These are phyloP conservation scores for Endotricha flammealis DNA, from an alignment of 2,888 invertebrate genomes.

Conservation along the genomic window DNA sequence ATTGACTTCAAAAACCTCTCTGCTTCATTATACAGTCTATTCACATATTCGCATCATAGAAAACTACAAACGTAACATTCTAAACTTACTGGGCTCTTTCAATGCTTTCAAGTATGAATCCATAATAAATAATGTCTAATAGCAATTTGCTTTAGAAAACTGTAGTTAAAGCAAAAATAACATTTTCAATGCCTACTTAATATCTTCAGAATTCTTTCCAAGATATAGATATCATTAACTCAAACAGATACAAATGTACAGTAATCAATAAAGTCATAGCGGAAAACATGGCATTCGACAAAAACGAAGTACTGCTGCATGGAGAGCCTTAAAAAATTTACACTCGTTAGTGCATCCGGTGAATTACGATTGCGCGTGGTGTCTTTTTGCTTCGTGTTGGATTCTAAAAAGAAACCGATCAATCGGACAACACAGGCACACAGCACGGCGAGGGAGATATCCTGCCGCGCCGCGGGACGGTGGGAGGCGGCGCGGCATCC, in stretches of 20 bases:
- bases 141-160: too few relatives aligned
- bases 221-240: too few relatives aligned
- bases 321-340: slow-evolving; percentile 55
- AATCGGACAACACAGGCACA: slow-evolving; percentile 61
- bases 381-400: slow-evolving; percentile 55
- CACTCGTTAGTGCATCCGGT: slow-evolving; percentile 77
- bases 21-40: slow-evolving; percentile 37
- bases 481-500: slow-evolving; percentile 58
- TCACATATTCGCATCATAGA: slow-evolving; percentile 28
- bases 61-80: slow-evolving; percentile 32
- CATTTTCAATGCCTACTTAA: too few relatives aligned
- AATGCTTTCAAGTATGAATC: neutral
- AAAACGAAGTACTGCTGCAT: slow-evolving; percentile 59
- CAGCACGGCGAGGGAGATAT: slow-evolving; percentile 58
- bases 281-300: slow-evolving; percentile 51
- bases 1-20: slow-evolving; percentile 40
- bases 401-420: slow-evolving; percentile 62
- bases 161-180: too few relatives aligned
- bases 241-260: too few relatives aligned
- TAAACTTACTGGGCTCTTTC: slow-evolving; percentile 11
- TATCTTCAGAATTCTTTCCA: too few relatives aligned
- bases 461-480: slow-evolving; percentile 55
- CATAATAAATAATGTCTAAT: too few relatives aligned
- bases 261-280: slow-evolving; percentile 47
- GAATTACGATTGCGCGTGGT: slow-evolving; percentile 64